Percentiles rank a stretch among this genome's conserved stretches.
phyloP scores from a whole-genome alignment of 2,888 invertebrate species.

The Rhorus exstirpatorius region DNA sequence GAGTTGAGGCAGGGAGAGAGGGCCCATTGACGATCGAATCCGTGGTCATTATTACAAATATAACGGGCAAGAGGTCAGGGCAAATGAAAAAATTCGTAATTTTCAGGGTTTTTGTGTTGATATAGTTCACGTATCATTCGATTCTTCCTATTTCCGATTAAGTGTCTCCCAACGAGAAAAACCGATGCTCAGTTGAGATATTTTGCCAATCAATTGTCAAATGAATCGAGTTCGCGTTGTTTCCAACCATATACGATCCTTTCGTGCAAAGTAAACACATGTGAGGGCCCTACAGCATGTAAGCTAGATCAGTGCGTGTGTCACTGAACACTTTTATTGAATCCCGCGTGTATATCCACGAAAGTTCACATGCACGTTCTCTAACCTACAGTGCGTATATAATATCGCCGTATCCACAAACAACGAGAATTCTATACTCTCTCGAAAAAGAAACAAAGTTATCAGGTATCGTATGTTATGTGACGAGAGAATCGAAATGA shows the following conservation, averaged over 20 bases:
- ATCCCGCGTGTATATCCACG: constrained; percentile 5
- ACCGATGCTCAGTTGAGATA: constrained; percentile 1
- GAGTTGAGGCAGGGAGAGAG: no score
- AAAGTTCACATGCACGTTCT: background rate
- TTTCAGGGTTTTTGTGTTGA: no score
- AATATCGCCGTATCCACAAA: background rate
- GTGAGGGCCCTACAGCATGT: background rate
- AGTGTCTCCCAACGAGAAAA: no score
- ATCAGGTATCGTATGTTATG: constrained; percentile 10
- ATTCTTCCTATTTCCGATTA: background rate
- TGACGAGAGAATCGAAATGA: constrained; percentile 30
- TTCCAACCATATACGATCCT: constrained; percentile 8
- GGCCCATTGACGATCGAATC: no score
- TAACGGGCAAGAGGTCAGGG: no score
- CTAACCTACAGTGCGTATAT: background rate
- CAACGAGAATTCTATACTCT: background rate
- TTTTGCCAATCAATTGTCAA: constrained; percentile 61
- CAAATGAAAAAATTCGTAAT: no score
- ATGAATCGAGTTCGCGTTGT: constrained; percentile 26
- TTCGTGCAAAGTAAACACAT: constrained; percentile 8
- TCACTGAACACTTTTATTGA: constrained; percentile 53
- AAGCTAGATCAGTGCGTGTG: background rate
- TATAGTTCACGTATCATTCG: no score
- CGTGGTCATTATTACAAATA: no score
- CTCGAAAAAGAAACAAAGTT: background rate